Evolutionary conservation across 1,140 invertebrate genomes (phyloP), one percentile per base, ranked within the genome.

Genomic region (Bombus waltoni): DNA sequence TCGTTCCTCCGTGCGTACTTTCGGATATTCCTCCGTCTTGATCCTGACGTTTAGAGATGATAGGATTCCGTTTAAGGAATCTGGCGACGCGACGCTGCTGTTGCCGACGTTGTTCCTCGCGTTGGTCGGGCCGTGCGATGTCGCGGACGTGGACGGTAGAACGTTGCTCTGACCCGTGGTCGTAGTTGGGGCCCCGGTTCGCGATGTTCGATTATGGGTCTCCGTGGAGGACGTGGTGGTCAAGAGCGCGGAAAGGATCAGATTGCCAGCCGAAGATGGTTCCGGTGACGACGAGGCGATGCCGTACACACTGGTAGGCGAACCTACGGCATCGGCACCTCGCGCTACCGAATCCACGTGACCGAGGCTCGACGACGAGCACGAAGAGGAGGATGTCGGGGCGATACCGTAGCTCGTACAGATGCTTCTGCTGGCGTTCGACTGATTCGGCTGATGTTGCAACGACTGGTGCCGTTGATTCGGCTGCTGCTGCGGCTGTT

Each of bases 11-110:
- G 73, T 28, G 32, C 85, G 80, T 75, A 86, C 32, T 72, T 81
- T 75, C 66, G 85, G 25, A 42, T 86, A 85, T 62, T 94, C 91
- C 84, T 94, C 93, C 40, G 93, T 90, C 71, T 94, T 94, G 59
- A 93, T 93, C 81, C 90, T 79, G 0, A 90, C 88, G 76, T 91
- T 92, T 2, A 92, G 84, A 0, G 92, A 88, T 22, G 94, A 92
- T 0, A 94, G 75, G 22, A 94, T 91, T 72, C 91, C 91, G 88
- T 93, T 93, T 18, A 94, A 76, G 18, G 93, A 92, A 66, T 94
- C 93, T 11, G 91, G 42, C 40, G 85, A 25, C 9, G 81, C 3
- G n/a, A 81, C 32, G 53, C 28, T 72, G 35, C 35, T 75, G 75
- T 65, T 68, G 53, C 53, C n/a, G 83, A 80, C 62, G 75, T 9